A percentile compares a stretch with the other conserved stretches of the same genome.
phyloP scores from a whole-genome alignment of 1,140 invertebrate species.

The Manduca sexta region DNA sequence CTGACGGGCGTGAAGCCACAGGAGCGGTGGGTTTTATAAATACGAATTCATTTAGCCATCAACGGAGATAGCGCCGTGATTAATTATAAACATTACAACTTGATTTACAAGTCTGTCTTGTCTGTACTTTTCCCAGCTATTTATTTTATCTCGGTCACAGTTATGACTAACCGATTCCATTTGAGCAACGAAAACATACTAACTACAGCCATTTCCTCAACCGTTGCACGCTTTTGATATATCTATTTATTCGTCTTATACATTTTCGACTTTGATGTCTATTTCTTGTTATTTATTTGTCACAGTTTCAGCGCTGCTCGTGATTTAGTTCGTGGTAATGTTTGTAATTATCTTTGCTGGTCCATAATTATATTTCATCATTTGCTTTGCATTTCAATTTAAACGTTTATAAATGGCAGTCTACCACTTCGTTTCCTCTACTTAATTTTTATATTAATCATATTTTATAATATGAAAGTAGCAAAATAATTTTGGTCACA shows the following conservation, averaged over 20 bases:
- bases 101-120: not conserved
- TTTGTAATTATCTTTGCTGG: too few species aligned
- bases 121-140: not conserved
- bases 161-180: not conserved
- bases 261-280: not conserved
- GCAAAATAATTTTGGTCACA: too few species aligned
- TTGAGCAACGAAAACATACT: not conserved
- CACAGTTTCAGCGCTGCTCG: not conserved
- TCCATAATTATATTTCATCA: too few species aligned
- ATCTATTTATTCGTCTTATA: not conserved
- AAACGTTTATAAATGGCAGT: too few species aligned
- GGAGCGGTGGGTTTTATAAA: not conserved
- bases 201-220: slow-evolving; percentile 1
- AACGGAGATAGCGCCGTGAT: not conserved
- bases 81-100: slow-evolving; percentile 2
- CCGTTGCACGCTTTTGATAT: not conserved
- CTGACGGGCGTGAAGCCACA: not conserved
- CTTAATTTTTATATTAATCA: too few species aligned
- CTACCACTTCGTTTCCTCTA: too few species aligned
- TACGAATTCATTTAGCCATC: not conserved
- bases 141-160: slow-evolving; percentile 4
- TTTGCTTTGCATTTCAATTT: too few species aligned
- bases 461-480: too few species aligned
- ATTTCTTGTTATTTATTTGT: not conserved
- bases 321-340: not conserved